Percentiles rank a stretch among this genome's conserved stretches.
phyloP scores from a whole-genome alignment of 2,797 vertebrate genomes.

The Takifugu rubripes region DNA sequence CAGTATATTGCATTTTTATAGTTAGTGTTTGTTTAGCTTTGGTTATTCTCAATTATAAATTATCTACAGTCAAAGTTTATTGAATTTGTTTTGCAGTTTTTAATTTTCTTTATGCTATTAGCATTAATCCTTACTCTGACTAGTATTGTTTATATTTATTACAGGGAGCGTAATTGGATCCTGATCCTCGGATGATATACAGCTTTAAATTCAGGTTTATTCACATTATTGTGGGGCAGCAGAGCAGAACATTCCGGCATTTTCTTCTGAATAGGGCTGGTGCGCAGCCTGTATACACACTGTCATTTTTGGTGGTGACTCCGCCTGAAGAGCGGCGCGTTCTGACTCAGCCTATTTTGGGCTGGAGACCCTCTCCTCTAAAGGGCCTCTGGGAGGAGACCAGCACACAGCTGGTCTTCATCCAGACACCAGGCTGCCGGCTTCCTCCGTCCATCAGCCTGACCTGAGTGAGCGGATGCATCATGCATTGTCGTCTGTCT shows the following conservation, averaged over 20 bases:
- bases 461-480: conserved; percentile 56
- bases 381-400: conserved; percentile 16
- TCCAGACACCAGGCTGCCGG: conserved; percentile 21
- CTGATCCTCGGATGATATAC: no score
- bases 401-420: not conserved
- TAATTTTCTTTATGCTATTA: not conserved
- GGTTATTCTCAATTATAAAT: not conserved
- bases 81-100: not conserved
- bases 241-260: no score
- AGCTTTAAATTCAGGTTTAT: no score
- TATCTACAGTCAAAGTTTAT: not conserved
- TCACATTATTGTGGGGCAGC: no score
- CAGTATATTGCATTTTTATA: no score
- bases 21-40: not conserved
- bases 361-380: conserved; percentile 23
- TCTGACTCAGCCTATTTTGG: conserved; percentile 45
- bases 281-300: no score
- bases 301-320: conserved; percentile 1
- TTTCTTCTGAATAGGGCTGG: no score
- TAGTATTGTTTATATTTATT: no score
- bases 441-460: conserved; percentile 43
- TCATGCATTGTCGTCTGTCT: conserved; percentile 74
- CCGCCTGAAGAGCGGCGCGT: conserved; percentile 21
- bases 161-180: no score
- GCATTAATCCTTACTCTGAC: no score